phyloP scores from a whole-genome alignment of 2,113 vertebrate species.

The Antechinus flavipes region DNA sequence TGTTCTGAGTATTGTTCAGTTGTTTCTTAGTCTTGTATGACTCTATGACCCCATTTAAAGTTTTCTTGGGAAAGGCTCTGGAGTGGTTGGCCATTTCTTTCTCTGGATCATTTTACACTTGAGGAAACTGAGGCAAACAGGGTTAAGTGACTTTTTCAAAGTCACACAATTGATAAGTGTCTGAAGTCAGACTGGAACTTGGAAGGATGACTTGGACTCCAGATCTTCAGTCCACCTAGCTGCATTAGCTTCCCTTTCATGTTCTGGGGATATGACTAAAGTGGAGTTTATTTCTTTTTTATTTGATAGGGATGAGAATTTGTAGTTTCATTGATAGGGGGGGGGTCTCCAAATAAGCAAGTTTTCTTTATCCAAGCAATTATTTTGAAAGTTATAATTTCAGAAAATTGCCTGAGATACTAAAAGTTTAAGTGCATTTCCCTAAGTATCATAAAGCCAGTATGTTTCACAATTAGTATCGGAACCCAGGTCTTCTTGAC shows the following conservation, averaged over 20 bases:
- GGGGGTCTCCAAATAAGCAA: neutral
- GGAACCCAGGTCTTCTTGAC: neutral
- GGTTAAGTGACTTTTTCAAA: neutral
- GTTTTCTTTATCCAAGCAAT: neutral
- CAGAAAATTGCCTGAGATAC: neutral
- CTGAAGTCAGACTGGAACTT: neutral
- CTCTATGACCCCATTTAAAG: neutral
- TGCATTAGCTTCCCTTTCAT: neutral
- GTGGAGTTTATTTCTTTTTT: neutral
- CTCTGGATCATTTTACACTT: neutral
- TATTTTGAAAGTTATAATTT: neutral
- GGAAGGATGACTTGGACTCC: neutral
- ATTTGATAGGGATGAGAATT: neutral
- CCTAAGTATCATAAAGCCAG: neutral
- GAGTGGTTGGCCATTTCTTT: neutral
- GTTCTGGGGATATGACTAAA: neutral
- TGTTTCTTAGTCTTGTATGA: neutral
- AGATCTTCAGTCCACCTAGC: neutral
- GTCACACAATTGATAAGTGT: neutral
- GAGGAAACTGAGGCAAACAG: neutral
- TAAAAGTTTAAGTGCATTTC: neutral
- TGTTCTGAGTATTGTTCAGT: neutral
- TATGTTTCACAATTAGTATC: neutral
- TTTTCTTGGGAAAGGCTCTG: neutral
- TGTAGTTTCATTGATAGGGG: neutral